These are phyloP conservation scores for Plebejus melissa DNA, from an alignment of 2,888 invertebrate species.

Conservation along the genomic window DNA sequence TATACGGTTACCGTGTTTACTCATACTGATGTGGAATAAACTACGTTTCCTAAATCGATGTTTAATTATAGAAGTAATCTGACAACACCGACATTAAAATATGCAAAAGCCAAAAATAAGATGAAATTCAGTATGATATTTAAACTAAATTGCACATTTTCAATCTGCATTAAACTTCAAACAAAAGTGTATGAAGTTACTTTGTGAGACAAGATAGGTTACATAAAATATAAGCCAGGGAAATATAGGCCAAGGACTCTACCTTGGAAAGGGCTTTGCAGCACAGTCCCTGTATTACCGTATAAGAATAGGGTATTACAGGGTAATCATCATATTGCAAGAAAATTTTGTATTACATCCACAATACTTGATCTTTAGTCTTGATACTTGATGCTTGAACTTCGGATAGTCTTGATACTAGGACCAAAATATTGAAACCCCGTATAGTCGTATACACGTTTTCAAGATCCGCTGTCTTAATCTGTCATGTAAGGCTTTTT, in stretches of 20 bases:
- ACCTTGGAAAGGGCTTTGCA: constrained; percentile 3
- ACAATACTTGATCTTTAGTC: neutral
- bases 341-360: neutral
- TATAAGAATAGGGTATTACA: neutral
- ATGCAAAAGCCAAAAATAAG: neutral
- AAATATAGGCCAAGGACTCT: neutral
- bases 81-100: neutral
- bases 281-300: neutral
- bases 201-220: constrained; percentile 5
- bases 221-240: neutral
- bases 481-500: no score
- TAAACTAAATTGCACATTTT: neutral
- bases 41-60: neutral
- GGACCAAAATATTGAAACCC: no score
- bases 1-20: no score
- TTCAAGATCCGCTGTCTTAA: no score
- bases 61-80: neutral
- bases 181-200: neutral
- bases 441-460: no score
- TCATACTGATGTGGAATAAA: neutral
- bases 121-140: neutral
- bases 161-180: neutral
- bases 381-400: neutral
- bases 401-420: neutral
- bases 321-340: neutral